Percentiles rank a stretch among this genome's conserved stretches.
Evolutionary conservation across 1,140 invertebrate genomes (phyloP).

Genomic region (Zaprionus taronus): DNA sequence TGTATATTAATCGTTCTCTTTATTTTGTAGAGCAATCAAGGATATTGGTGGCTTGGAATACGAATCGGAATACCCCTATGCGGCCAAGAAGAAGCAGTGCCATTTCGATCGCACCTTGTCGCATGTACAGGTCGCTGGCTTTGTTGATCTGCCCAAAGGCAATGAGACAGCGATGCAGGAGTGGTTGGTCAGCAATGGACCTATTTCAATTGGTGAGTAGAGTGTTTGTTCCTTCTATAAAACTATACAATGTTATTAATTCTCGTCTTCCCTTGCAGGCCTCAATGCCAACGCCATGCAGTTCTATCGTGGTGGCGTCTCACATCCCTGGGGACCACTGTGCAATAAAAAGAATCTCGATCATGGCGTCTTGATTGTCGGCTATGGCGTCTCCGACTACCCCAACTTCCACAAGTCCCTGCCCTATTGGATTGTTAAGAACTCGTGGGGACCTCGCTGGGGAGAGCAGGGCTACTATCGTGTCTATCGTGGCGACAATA

Average conservation of each 20-base stretch:
- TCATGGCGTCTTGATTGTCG: conserved; percentile 97
- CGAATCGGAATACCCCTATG: conserved; percentile 97
- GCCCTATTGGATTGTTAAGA: conserved; percentile 97
- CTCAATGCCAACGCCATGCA: conserved; percentile 99
- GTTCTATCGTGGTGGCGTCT: conserved; percentile 98
- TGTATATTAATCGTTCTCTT: too few relatives aligned
- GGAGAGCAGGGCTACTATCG: conserved; percentile 96
- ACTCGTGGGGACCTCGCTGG: conserved; percentile 95
- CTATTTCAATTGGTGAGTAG: conserved; percentile 94
- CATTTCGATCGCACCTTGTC: conserved; percentile 89
- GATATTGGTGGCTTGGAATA: conserved; percentile 95
- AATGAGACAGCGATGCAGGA: conserved; percentile 97
- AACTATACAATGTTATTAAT: not conserved
- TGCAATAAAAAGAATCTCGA: conserved; percentile 93
- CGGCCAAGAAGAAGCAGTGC: conserved; percentile 91
- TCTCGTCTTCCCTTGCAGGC: conserved; percentile 72
- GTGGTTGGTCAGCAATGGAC: conserved; percentile 96
- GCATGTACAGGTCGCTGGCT: conserved; percentile 91
- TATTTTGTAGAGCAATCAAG: conserved; percentile 89
- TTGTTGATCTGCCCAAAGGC: conserved; percentile 92
- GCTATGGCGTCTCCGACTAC: conserved; percentile 93
- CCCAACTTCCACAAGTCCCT: conserved; percentile 92
- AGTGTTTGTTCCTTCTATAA: not conserved
- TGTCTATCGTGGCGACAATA: conserved; percentile 96
- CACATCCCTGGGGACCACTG: conserved; percentile 95